Evolutionary conservation across 2,888 invertebrate species (phyloP).

Genomic region (Eupithecia pulchellata): DNA sequence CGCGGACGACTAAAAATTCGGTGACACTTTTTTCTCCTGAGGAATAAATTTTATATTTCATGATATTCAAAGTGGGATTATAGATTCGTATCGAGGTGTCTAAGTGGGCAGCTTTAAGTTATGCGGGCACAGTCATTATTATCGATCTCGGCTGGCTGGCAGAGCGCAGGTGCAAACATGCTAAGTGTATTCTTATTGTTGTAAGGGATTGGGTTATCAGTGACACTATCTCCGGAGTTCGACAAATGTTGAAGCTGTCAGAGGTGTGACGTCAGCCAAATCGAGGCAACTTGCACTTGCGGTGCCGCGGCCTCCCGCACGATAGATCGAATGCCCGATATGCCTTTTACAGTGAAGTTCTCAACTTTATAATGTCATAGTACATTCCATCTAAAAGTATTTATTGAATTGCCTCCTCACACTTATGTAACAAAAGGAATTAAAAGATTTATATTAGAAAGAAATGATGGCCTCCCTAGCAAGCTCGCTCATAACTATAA

Average conservation of each 20-base stretch:
- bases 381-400: constrained; percentile 14
- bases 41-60: constrained; percentile 46
- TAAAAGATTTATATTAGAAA: constrained; percentile 14
- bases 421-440: constrained; percentile 4
- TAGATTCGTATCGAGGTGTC: constrained; percentile 51
- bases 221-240: constrained; percentile 84
- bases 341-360: constrained; percentile 51
- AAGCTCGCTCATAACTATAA: constrained; percentile 30
- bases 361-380: constrained; percentile 23
- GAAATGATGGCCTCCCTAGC: constrained; percentile 15
- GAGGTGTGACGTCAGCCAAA: constrained; percentile 83
- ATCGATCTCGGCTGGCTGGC: constrained; percentile 70
- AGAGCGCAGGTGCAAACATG: constrained; percentile 84
- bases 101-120: constrained; percentile 56
- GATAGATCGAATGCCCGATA: constrained; percentile 70
- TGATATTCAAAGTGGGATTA: constrained; percentile 43
- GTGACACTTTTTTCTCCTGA: constrained; percentile 69
- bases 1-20: constrained; percentile 62
- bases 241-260: constrained; percentile 85
- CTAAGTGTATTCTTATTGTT: constrained; percentile 85
- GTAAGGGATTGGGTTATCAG: constrained; percentile 84
- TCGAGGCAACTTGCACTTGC: constrained; percentile 64
- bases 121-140: constrained; percentile 68
- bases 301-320: constrained; percentile 51
- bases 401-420: constrained; percentile 9